These are phyloP conservation scores for Liolophura sinensis DNA, from an alignment of 1,140 invertebrate genomes.

Conservation along the genomic window DNA sequence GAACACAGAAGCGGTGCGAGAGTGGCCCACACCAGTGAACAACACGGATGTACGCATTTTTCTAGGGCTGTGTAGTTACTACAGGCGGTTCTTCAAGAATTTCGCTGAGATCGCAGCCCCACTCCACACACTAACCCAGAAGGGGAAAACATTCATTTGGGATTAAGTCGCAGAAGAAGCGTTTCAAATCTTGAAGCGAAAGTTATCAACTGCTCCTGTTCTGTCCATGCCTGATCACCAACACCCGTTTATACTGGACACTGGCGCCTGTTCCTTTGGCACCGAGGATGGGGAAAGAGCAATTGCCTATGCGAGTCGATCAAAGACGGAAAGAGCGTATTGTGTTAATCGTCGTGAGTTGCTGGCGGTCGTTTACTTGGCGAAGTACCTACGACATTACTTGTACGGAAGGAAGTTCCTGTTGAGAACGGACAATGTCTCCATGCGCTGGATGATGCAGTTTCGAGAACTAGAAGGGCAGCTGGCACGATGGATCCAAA, in stretches of 20 bases:
- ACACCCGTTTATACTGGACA: constrained; percentile 26
- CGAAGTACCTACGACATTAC: constrained; percentile 29
- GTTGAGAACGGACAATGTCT: constrained; percentile 6
- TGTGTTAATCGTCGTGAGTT: too few relatives aligned
- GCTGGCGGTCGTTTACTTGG: constrained; percentile 29
- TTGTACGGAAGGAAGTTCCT: constrained; percentile 17
- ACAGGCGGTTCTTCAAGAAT: constrained; percentile 12
- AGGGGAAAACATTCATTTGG: too few relatives aligned
- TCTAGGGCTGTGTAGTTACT: constrained; percentile 23
- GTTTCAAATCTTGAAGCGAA: too few relatives aligned
- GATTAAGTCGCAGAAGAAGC: too few relatives aligned
- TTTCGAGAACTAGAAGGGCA: constrained; percentile 9
- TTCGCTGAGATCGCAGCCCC: constrained; percentile 23
- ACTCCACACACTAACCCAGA: too few relatives aligned
- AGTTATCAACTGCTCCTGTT: too few relatives aligned
- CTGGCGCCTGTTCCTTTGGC: constrained; percentile 22
- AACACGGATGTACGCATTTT: constrained; percentile 19
- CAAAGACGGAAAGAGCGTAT: constrained; percentile 20
- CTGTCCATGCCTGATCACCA: too few relatives aligned
- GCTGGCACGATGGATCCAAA: constrained; percentile 8
- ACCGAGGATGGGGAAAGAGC: constrained; percentile 19
- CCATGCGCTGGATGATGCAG: constrained; percentile 5
- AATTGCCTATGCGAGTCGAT: constrained; percentile 20
- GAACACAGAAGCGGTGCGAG: constrained; percentile 11
- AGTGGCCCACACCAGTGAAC: constrained; percentile 16